Conservation (phyloP, 2,113 vertebrate species). For the Aegithalos caudatus region DNA sequence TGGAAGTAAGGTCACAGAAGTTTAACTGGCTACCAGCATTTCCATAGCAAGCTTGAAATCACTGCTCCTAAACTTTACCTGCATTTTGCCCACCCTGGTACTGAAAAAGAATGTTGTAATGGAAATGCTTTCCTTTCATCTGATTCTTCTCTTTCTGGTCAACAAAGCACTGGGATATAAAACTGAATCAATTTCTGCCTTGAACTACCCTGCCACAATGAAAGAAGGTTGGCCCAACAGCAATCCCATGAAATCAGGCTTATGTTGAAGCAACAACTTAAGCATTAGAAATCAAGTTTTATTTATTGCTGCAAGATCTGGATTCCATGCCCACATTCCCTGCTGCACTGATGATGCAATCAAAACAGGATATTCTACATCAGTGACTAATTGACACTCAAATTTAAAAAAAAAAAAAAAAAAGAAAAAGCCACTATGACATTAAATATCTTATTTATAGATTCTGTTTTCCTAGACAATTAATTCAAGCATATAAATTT, state of each 20-base stretch:
- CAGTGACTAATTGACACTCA: conserved; percentile 32
- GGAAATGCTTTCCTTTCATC: background rate
- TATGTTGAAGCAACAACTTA: background rate
- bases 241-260: background rate
- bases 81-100: background rate
- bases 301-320: background rate
- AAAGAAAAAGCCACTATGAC: background rate
- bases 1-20: background rate
- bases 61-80: background rate
- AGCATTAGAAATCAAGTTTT: background rate
- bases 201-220: background rate
- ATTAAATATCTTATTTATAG: conserved; percentile 20
- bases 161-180: background rate
- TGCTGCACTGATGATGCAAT: background rate
- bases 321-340: background rate
- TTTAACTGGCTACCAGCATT: background rate
- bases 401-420: too few species aligned
- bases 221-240: background rate
- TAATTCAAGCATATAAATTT: conserved; percentile 60
- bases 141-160: background rate
- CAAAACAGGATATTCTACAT: conserved; percentile 9
- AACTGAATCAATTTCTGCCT: background rate
- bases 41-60: background rate
- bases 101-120: background rate
- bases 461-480: conserved; percentile 51